These are phyloP conservation scores for Eucera pruinosa DNA, from an alignment of 2,888 invertebrate genomes.

Conservation along the genomic window DNA sequence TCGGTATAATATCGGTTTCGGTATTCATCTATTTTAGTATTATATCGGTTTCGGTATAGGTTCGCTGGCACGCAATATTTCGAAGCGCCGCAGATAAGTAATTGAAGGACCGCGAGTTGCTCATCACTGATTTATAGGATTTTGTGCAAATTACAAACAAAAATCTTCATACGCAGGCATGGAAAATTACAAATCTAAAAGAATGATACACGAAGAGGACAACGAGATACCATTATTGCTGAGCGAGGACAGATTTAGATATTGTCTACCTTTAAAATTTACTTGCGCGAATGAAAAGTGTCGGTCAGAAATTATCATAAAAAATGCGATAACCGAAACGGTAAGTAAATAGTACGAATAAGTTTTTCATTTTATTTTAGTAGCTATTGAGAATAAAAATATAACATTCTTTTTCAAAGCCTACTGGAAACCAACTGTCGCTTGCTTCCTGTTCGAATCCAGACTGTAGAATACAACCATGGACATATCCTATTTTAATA, in stretches of 20 bases:
- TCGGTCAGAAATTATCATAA: conserved; percentile 84
- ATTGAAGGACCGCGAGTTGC: too few relatives aligned
- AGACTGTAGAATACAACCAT: conserved; percentile 88
- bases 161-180: conserved; percentile 68
- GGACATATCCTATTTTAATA: conserved; percentile 88
- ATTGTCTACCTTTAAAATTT: conserved; percentile 89
- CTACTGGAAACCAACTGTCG: conserved; percentile 82
- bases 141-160: conserved; percentile 16
- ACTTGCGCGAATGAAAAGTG: conserved; percentile 85
- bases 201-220: conserved; percentile 69
- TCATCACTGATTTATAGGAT: too few relatives aligned
- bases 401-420: conserved; percentile 83
- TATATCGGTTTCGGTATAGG: too few relatives aligned
- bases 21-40: too few relatives aligned
- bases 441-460: conserved; percentile 90
- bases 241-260: conserved; percentile 86
- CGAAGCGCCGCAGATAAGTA: too few relatives aligned
- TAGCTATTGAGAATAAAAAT: conserved; percentile 71
- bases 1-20: too few relatives aligned
- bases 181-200: conserved; percentile 77
- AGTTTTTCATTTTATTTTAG: not conserved
- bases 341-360: conserved; percentile 77
- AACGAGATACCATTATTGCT: conserved; percentile 76
- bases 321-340: conserved; percentile 80
- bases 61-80: too few relatives aligned